phyloP scores from a whole-genome alignment of 2,797 vertebrate genomes.

The Lateolabrax maculatus region DNA sequence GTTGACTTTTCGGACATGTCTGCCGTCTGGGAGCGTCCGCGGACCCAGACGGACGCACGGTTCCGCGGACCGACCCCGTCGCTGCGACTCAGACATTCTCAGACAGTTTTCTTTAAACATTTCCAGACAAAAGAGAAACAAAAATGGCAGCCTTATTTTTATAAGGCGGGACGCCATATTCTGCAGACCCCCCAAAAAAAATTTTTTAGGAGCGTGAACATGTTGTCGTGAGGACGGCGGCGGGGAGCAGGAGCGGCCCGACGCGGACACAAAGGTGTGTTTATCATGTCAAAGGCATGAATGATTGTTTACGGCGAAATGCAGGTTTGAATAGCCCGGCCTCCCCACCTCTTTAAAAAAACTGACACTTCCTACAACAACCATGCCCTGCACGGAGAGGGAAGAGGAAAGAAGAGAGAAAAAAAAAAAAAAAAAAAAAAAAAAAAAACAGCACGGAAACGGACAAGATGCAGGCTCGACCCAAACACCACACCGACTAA shows the following conservation, averaged over 20 bases:
- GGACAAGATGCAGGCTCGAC: slow-evolving; percentile 63
- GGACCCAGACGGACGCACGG: slow-evolving; percentile 4
- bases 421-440: no score
- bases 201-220: slow-evolving; percentile 60
- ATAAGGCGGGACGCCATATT: slow-evolving; percentile 98
- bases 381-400: slow-evolving; percentile 86
- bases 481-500: slow-evolving; percentile 43
- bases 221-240: slow-evolving; percentile 39
- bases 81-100: slow-evolving; percentile 87
- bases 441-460: slow-evolving; percentile 74
- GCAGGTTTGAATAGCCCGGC: slow-evolving; percentile 96
- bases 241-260: slow-evolving; percentile 14
- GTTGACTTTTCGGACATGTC: slow-evolving; percentile 69
- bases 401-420: no score
- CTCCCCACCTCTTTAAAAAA: slow-evolving; percentile 85
- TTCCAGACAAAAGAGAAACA: slow-evolving; percentile 98
- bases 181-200: slow-evolving; percentile 91
- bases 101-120: slow-evolving; percentile 95
- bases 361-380: slow-evolving; percentile 92
- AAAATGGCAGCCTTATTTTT: slow-evolving; percentile 99
- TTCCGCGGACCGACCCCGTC: slow-evolving; percentile 56
- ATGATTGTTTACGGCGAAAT: slow-evolving; percentile 91
- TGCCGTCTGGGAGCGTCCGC: slow-evolving; percentile 26
- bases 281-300: slow-evolving; percentile 86
- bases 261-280: slow-evolving; percentile 77